Base-by-base conservation (phyloP, 2,797 vertebrate species). In the Lithobates sylvaticus region DNA sequence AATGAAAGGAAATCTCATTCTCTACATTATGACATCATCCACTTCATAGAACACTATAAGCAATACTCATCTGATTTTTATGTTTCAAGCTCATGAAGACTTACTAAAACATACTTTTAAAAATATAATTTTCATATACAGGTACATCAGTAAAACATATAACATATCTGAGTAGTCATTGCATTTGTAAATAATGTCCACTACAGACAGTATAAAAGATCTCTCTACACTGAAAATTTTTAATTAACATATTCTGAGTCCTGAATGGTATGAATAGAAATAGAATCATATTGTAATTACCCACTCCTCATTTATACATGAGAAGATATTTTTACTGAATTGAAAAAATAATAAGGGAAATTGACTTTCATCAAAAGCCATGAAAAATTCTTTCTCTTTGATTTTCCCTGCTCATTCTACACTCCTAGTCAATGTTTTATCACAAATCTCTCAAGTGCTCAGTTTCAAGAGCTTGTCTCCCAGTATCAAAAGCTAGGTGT, bases 301-400 rank as follows among this genome's bases (percentile, higher is more conserved):
- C 76, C 36, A 18, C 76, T 78, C n/a, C 67, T 78, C 58, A 78
- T 78, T 78, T 78, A 78, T 78, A 67, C 76, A 67, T 65, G 76
- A 78, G 64, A 65, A 78, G 76, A 78, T 78, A 78, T 78, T 64
- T 67, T 78, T 78, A 78, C 76, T 68, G 76, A 42, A 47, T 78
- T 68, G 64, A 78, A 78, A 39, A 67, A 65, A 78, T 78, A 78
- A 78, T 27, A 68, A 64, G 61, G 36, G 47, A 67, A 64, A 78
- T 67, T 78, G 76, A 68, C 76, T 78, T 78, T 78, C 76, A 78
- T 67, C 36, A 67, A 34, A 61, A 65, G 64, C 61, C 64, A 78
- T 36, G 39, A 65, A 67, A 78, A 78, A 78, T 67, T 47, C 10
- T 44, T 42, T 68, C 36, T 47, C 76, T 78, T 78, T 78, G 61